These are phyloP conservation scores for Tarsius wallacei DNA, from an alignment of 2,797 vertebrate genomes.

Conservation along the genomic window DNA sequence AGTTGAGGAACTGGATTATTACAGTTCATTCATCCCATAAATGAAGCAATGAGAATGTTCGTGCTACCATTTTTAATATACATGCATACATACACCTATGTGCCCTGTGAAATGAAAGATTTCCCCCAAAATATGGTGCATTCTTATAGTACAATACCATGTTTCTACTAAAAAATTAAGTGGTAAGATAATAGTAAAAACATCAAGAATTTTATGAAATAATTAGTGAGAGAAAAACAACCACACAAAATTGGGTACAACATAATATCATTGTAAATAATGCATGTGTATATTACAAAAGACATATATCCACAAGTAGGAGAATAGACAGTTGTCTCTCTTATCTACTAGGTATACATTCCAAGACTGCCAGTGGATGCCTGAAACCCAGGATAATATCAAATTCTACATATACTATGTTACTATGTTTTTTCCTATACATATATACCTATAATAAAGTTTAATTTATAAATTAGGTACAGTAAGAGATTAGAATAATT, in stretches of 20 bases:
- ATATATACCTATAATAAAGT: not conserved
- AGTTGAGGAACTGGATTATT: not conserved
- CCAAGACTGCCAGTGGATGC: not conserved
- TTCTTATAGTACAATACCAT: not conserved
- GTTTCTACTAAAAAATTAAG: not conserved
- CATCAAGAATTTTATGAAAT: not conserved
- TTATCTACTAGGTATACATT: not conserved
- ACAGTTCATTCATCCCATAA: not conserved
- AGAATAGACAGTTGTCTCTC: not conserved
- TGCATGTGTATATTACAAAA: not conserved
- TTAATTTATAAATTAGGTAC: not conserved
- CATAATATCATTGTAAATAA: not conserved
- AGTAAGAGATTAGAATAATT: not conserved
- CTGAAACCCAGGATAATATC: not conserved
- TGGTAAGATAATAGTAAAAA: slow-evolving; percentile 16
- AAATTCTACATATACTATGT: not conserved
- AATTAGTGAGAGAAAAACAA: not conserved
- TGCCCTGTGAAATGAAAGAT: slow-evolving; percentile 3
- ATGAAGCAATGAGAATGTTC: not conserved
- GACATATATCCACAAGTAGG: not conserved
- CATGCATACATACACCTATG: not conserved
- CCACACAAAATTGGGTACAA: not conserved
- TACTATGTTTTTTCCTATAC: not conserved
- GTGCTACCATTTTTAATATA: not conserved
- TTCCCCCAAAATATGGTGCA: not conserved